Conservation (phyloP, 1,140 invertebrate species). For the Tetranychus urticae region DNA sequence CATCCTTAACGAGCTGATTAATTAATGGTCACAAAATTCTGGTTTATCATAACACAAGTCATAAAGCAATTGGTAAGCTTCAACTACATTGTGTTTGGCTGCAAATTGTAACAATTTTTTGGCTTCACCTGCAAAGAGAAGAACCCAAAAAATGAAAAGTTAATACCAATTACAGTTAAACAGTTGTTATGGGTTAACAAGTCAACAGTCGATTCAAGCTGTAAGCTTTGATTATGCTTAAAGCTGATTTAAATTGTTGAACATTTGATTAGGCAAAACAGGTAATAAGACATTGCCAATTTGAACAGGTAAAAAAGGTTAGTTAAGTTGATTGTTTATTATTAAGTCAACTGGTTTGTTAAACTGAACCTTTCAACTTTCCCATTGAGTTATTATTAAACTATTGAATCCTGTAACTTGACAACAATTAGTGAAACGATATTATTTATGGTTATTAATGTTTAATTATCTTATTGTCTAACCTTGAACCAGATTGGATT, state of each 20-base stretch:
- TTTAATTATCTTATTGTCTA: too few relatives aligned
- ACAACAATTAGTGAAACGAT: background rate
- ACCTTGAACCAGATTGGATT: too few relatives aligned
- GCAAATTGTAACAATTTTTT: conserved; percentile 14
- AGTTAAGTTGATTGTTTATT: too few relatives aligned
- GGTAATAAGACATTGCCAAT: too few relatives aligned
- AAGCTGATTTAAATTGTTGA: too few relatives aligned
- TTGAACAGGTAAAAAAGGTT: too few relatives aligned
- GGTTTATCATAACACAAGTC: conserved; percentile 12
- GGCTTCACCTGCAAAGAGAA: conserved; percentile 18
- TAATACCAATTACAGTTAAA: background rate
- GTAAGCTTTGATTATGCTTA: too few relatives aligned
- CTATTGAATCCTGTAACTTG: background rate
- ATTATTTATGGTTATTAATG: background rate
- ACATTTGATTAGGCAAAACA: too few relatives aligned
- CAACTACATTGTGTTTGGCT: conserved; percentile 12
- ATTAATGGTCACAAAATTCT: conserved; percentile 12
- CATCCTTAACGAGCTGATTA: too few relatives aligned
- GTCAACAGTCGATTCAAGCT: background rate
- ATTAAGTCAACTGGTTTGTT: too few relatives aligned
- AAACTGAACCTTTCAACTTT: too few relatives aligned
- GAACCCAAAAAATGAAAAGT: background rate
- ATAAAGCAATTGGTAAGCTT: conserved; percentile 12
- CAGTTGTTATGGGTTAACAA: background rate
- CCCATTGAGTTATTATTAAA: too few relatives aligned